These are phyloP conservation scores for Tarsius wallacei DNA, from an alignment of 2,797 vertebrate genomes.

Conservation along the genomic window DNA sequence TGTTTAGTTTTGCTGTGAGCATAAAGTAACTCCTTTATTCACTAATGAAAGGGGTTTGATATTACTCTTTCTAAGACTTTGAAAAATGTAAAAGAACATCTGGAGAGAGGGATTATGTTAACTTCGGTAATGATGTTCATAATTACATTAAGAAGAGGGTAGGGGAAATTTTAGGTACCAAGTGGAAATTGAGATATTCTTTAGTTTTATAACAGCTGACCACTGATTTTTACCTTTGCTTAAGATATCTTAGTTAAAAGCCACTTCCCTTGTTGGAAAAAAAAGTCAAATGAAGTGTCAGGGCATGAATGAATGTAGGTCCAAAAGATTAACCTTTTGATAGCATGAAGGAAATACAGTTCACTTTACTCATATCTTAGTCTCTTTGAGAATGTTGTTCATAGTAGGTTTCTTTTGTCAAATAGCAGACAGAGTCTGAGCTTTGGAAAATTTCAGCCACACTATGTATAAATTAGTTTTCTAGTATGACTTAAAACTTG, in stretches of 20 bases:
- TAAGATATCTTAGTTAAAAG: neutral
- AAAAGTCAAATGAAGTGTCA: neutral
- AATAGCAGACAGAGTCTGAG: neutral
- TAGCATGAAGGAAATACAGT: neutral
- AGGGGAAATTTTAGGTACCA: neutral
- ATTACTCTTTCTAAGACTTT: neutral
- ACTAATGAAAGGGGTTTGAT: neutral
- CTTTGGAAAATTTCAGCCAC: neutral
- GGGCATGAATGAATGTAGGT: neutral
- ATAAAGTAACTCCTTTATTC: neutral
- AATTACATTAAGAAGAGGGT: neutral
- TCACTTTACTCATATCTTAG: neutral
- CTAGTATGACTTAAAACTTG: neutral
- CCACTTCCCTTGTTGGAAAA: neutral
- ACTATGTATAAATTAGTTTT: neutral
- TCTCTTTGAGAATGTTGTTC: neutral
- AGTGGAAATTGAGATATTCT: neutral
- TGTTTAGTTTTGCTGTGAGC: neutral
- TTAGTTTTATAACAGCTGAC: neutral
- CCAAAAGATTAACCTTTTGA: neutral
- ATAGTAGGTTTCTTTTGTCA: neutral
- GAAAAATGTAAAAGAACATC: neutral
- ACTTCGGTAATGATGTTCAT: neutral
- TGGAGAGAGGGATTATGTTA: neutral
- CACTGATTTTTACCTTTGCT: neutral